Percentiles rank a stretch among this genome's conserved stretches.
These are phyloP conservation scores for Myrmecophaga tridactyla DNA, from an alignment of 2,113 vertebrate species.

Conservation along the genomic window DNA sequence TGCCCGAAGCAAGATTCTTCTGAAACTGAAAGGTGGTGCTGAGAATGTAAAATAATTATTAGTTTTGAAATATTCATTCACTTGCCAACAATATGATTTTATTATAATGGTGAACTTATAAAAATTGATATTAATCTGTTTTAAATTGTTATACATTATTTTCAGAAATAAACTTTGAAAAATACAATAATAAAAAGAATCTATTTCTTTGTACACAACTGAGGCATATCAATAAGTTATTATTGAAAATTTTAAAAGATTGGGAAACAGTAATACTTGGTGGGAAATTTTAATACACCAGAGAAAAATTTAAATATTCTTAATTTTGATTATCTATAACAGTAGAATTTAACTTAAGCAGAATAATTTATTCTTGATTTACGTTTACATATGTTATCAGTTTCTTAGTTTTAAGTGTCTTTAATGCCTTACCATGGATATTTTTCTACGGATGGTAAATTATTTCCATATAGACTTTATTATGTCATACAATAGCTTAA, in stretches of 20 bases:
- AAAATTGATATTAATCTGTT: neutral
- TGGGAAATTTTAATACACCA: neutral
- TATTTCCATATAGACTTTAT: neutral
- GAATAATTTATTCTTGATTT: neutral
- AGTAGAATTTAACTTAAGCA: neutral
- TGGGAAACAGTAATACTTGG: neutral
- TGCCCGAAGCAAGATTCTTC: neutral
- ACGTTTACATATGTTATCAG: neutral
- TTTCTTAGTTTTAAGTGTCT: neutral
- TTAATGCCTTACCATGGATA: neutral
- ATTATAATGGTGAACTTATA: neutral
- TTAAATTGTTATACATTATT: neutral
- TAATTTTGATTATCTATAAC: neutral
- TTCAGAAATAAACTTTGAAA: neutral
- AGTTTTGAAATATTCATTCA: neutral
- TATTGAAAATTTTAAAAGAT: neutral
- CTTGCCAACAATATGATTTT: neutral
- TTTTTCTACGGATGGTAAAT: neutral
- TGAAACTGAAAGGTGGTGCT: neutral
- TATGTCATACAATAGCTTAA: neutral
- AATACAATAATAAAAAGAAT: neutral
- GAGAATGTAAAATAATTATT: neutral
- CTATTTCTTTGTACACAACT: neutral
- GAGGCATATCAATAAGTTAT: neutral
- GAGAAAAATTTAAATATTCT: neutral